These are phyloP conservation scores for Macaria notata DNA, from an alignment of 2,888 invertebrate genomes.

Conservation along the genomic window DNA sequence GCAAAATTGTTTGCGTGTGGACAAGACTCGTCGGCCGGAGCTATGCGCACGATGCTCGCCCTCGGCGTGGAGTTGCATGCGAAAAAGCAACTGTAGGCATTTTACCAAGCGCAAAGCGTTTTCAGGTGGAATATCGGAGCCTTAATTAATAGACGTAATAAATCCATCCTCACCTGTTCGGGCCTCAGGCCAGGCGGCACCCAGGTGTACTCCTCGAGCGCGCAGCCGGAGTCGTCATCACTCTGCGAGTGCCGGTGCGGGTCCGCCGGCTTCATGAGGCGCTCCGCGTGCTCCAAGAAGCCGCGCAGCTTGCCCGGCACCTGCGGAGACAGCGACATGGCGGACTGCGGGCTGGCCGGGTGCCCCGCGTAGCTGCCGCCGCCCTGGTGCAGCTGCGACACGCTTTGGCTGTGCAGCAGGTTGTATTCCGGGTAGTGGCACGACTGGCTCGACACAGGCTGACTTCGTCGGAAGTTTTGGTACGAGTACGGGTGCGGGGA, in stretches of 20 bases:
- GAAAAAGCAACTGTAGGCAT: too few species aligned
- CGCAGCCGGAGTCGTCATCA: conserved; percentile 99
- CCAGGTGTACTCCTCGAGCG: conserved; percentile 99
- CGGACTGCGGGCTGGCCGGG: conserved; percentile 61
- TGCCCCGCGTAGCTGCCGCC: conserved; percentile 53
- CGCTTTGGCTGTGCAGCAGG: conserved; percentile 59
- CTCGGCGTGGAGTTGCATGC: too few species aligned
- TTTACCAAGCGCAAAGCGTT: too few species aligned
- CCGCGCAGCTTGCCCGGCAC: conserved; percentile 74
- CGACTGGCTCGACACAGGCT: conserved; percentile 42
- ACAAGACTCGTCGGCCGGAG: too few species aligned
- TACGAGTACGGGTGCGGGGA: conserved; percentile 72
- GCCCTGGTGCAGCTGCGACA: conserved; percentile 57
- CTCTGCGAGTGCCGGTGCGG: conserved; percentile 94
- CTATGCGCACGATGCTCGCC: too few species aligned
- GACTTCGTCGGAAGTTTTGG: conserved; percentile 63
- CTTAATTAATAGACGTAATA: too few species aligned
- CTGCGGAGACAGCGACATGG: conserved; percentile 74
- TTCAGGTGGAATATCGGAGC: too few species aligned
- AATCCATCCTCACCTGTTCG: conserved; percentile 88
- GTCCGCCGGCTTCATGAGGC: conserved; percentile 85
- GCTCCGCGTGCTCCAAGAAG: conserved; percentile 77
- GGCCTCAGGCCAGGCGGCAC: conserved; percentile 97
- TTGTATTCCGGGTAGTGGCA: conserved; percentile 56
- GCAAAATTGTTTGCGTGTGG: too few species aligned